Percentiles rank a stretch among this genome's conserved stretches.
Conservation (phyloP, 2,113 vertebrate species). For the Toxostoma redivivum region DNA sequence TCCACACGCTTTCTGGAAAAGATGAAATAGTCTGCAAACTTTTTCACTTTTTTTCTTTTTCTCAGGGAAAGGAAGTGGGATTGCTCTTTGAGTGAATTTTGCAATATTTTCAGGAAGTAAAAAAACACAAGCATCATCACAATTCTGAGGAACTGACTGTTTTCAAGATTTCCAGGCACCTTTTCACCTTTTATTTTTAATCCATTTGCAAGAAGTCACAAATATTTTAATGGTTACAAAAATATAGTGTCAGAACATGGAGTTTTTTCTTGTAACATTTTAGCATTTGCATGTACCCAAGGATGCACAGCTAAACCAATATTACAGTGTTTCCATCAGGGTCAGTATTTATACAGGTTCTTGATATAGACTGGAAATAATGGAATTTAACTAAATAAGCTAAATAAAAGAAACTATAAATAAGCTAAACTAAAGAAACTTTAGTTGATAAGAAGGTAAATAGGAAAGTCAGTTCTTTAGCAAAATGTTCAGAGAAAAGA, state of each 20-base stretch:
- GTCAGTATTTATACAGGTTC: not conserved
- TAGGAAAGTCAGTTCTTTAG: not conserved
- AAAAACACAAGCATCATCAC: not conserved
- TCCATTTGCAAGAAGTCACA: not conserved
- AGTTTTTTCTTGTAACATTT: not conserved
- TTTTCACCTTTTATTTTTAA: not conserved
- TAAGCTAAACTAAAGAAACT: not conserved
- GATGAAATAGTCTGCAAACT: not conserved
- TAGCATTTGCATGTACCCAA: not conserved
- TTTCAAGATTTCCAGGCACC: not conserved
- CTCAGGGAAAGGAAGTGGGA: not conserved
- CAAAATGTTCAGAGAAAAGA: not conserved
- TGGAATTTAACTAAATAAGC: not conserved
- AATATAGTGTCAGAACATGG: accelerated
- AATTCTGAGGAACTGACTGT: not conserved
- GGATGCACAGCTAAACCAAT: not conserved
- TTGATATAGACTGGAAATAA: accelerated
- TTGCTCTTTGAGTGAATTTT: not conserved
- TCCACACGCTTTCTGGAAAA: not conserved
- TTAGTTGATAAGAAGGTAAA: not conserved
- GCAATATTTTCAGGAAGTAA: not conserved
- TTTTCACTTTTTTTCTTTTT: not conserved
- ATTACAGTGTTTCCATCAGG: not conserved
- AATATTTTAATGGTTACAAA: not conserved
- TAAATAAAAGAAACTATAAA: not conserved